Base-by-base conservation (phyloP, 2,113 vertebrate genomes). In the Rhombomys opimus region DNA sequence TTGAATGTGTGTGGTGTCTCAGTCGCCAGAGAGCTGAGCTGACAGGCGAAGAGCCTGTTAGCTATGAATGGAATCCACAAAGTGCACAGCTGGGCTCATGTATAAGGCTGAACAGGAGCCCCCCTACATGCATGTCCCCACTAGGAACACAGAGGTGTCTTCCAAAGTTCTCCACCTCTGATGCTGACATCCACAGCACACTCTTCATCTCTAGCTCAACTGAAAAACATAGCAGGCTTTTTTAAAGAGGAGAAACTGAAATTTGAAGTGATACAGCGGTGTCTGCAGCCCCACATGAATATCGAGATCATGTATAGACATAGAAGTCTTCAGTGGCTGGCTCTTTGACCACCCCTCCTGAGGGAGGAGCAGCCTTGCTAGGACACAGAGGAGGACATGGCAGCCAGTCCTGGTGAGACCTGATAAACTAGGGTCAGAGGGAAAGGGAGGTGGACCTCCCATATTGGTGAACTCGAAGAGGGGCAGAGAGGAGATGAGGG, bases 81-180 rank as follows among this genome's bases (percentile, higher is more conserved):
- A 67, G 82, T 73, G 81, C 82, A 94, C 52, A 25, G 67, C 63
- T 30, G 87, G 94, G 84, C 30, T 67, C n/a, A n/a, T 52, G 59
- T 65, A 17, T 2, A 32, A 72, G 68, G 84, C 54, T 70, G 91
- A 25, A 27, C 77, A 32, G 13, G 30, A 80, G n/a, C 23, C 80
- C 35, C 3, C 2, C 23, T 41, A 52, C 46, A 78, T 82, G 35
- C 27, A 50, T 11, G 50, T 85, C 50, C 89, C 57, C 72, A n/a
- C 57, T 68, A 72, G 91, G 70, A 89, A 18, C 65, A n/a, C 41
- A 59, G 22, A n/a, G 57, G 32, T 81, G 3, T 75, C 81, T 67
- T 85, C 2, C 10, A 76, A n/a, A 78, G 41, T 9, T 68, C 52
- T 82, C 46, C 23, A 9, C 27, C 41, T 61, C 17, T 70, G 68